Evolutionary conservation across 2,888 invertebrate species (phyloP), one percentile per base, ranked within the genome.

Genomic region (Megastigmus dorsalis): DNA sequence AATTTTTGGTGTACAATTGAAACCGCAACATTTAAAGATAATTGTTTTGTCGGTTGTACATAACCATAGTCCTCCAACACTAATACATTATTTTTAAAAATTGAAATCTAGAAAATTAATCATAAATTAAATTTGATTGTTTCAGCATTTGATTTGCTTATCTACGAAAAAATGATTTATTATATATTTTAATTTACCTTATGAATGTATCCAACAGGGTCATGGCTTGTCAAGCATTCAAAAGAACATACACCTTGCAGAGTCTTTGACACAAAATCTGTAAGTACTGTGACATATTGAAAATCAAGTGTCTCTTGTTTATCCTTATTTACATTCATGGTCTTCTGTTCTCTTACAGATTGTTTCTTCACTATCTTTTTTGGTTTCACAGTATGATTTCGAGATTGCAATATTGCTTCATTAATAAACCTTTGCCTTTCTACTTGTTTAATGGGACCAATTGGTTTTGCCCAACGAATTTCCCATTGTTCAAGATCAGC

Each of bases 401-500:
- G 74, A 3, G 76, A 65, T n/a, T 75, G 77, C 2, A 79, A 75
- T 10, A 81, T 69, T 3, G 85, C 86, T 50, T 84, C 85, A 52
- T 83, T 82, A 41, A 85, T 85, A 23, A 83, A 82, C 50, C 80
- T 80, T 66, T 84, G 84, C 54, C 86, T 81, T 55, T 87, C 87
- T 6, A 82, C 60, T 26, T 79, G 67, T 76, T 86, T 86, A 4
- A 83, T 78, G 1, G 85, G 80, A 80, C 82, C 89, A 48, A 91
- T 91, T 6, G 91, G 91, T 79, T 91, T 91, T 0, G 91, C 91
- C 91, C 91, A 92, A 77, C 89, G 83, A 65, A 92, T 89, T 78
- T 91, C 91, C 79, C 88, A 88, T 7, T 84, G 80, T 45, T 84
- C 79, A 5, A 70, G 48, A 6, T 80, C 80, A 20, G 81, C 82